Conservation (phyloP, 2,113 vertebrate species). For the Catharus fuscescens region DNA sequence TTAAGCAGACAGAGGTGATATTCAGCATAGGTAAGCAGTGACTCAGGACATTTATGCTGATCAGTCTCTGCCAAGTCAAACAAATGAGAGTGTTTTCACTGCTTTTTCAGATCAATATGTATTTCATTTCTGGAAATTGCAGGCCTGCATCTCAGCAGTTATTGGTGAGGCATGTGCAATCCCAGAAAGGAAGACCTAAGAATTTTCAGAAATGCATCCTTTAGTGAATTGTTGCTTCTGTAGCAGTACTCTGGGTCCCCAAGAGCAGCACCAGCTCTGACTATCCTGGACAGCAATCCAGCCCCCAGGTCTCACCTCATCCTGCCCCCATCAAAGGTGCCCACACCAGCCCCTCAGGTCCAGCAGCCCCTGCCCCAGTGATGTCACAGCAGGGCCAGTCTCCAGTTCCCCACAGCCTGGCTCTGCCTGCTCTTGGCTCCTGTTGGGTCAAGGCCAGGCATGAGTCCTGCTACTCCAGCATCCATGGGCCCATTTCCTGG, state of each 20-base stretch:
- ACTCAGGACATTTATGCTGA: slow-evolving; percentile 38
- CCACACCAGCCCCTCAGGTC: rapidly evolving
- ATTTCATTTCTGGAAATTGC: slow-evolving; percentile 52
- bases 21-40: slow-evolving; percentile 21
- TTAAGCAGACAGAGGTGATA: not conserved
- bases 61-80: slow-evolving; percentile 52
- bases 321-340: not conserved
- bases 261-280: not conserved
- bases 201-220: not conserved
- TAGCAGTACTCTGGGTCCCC: not conserved
- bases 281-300: not conserved
- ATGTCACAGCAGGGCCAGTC: rapidly evolving
- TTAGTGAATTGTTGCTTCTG: not conserved
- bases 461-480: not conserved
- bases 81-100: slow-evolving; percentile 23
- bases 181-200: not conserved
- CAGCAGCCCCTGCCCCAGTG: not conserved
- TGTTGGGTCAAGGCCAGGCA: too few species aligned
- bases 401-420: not conserved
- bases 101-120: slow-evolving; percentile 52
- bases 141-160: slow-evolving; percentile 34
- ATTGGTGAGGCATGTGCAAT: not conserved
- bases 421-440: not conserved
- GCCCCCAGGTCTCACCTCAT: not conserved
- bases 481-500: not conserved